Base-by-base conservation (phyloP, 1,140 invertebrate genomes). In the Heterodera carotae region DNA sequence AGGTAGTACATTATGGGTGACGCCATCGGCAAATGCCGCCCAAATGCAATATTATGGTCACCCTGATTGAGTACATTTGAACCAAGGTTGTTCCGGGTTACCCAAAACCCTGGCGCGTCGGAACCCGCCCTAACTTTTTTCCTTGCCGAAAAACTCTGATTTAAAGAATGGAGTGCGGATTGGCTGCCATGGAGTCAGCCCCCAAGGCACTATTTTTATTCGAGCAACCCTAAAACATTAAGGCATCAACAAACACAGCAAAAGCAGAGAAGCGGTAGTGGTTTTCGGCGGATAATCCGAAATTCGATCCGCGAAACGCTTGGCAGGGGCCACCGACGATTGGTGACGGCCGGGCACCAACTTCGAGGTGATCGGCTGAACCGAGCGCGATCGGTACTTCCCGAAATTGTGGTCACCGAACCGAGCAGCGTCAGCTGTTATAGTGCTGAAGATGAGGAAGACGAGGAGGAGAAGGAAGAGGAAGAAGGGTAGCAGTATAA, bases 401-500 rank as follows among this genome's bases (percentile, higher is more conserved):
- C 71, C 15, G 56, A 74, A 62, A 74, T 74, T 60, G 27, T 74
- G 27, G 71, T 74, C 5, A 74, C 71, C 8, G 71, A 74, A 33
- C 71, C 71, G 27, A 74, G 71, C 25, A 74, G 69, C 59, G n/a
- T n/a, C n/a, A 33, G 69, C 31, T 70, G 59, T 39, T n/a, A 39
- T 18, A 34, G 33, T 0, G 69, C 12, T 6, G 69, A 70, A 33
- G 67, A 69, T 12, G 67, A 69, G 27, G 27, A 69, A 33, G 67
- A 33, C 4, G 67, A 33, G 10, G 29, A 33, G 27, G n/a, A 25
- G n/a, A 69, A 7, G 10, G 36, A 34, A n/a, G 10, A 69, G 36
- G 34, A 70, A 70, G 48, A 53, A 53, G 48, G 4, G 18, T 4
- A 53, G 12, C 6, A 39, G 36, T 7, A 12, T 1, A 39, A 39